Base-by-base conservation (phyloP, 30 jellyfish, hydroid and myxozoan genomes). In the Rhopilema esculentum region DNA sequence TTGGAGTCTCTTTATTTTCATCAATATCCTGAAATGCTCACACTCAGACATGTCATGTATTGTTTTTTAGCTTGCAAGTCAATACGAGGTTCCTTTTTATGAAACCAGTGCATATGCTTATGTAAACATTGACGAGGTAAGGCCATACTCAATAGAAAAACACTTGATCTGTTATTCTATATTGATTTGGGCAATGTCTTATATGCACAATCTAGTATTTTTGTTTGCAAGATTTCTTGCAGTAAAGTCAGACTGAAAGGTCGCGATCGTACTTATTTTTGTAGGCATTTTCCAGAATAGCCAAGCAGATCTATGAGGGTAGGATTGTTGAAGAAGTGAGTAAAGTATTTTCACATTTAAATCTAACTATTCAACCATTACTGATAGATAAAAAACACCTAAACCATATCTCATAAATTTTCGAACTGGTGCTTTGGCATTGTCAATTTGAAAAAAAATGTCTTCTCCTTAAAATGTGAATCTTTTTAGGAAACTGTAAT, bases 31-130 rank as follows among this genome's bases (percentile, higher is more conserved):
- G n/a, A n/a, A n/a, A n/a, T n/a, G n/a, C n/a, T n/a, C n/a, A n/a
- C n/a, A n/a, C n/a, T n/a, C n/a, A n/a, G n/a, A n/a, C n/a, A n/a
- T n/a, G n/a, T n/a, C n/a, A n/a, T n/a, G n/a, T n/a, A n/a, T 49
- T 72, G 27, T 50, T 48, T 77, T 73, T 16, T 48, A 95, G 99
- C 93, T 95, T 25, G 97, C 99, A 21, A 86, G 69, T 65, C 96
- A 95, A 26, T 90, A 82, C 75, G 93, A 83, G 20, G 97, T 95
- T 20, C 97, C 97, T n/a, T 95, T 97, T 96, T 88, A 77, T 86
- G 99, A 95, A 62, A 90, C 99, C 20, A 95, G 99, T 74, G 99
- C 99, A 15, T 95, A 88, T 65, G 90, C 98, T 1, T 84, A 76
- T 66, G 98, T 91, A 22, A 84, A 95, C 53, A 95, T 95, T 1